These are phyloP conservation scores for Tachuris rubrigastra DNA, from an alignment of 2,113 vertebrate species.

Conservation along the genomic window DNA sequence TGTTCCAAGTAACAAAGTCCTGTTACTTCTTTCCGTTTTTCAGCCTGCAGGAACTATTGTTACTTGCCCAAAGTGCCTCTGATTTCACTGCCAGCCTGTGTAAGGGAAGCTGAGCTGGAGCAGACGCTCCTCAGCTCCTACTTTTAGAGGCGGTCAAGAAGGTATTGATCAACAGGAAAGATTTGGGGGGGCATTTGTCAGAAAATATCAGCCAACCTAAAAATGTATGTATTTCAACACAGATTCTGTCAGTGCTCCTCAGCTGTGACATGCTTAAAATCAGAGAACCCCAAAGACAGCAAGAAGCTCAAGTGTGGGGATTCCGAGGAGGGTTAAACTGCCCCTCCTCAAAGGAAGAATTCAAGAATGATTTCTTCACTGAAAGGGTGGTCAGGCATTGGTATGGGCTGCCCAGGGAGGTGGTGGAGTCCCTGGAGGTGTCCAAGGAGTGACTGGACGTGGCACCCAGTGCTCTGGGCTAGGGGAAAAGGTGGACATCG, in stretches of 20 bases:
- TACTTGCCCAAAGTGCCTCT: background rate
- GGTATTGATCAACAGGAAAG: background rate
- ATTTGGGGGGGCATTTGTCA: background rate
- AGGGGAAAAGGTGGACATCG: background rate
- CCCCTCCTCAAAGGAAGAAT: background rate
- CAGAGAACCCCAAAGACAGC: background rate
- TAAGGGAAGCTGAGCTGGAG: background rate
- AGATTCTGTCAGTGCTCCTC: background rate
- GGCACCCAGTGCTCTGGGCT: background rate
- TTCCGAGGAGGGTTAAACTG: background rate
- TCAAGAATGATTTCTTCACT: background rate
- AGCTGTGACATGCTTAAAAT: background rate
- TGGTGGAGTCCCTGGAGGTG: background rate
- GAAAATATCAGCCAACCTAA: background rate
- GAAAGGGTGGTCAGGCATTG: no score
- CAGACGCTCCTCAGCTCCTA: background rate
- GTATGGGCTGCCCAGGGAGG: no score
- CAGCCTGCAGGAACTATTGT: background rate
- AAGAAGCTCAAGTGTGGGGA: background rate
- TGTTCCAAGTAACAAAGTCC: background rate
- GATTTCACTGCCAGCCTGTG: background rate
- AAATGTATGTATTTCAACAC: background rate
- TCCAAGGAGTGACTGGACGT: background rate
- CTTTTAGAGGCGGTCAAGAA: background rate
- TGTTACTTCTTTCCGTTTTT: background rate